Conservation (phyloP, 2,797 vertebrate genomes). For the Neosilurus hyrtlii region DNA sequence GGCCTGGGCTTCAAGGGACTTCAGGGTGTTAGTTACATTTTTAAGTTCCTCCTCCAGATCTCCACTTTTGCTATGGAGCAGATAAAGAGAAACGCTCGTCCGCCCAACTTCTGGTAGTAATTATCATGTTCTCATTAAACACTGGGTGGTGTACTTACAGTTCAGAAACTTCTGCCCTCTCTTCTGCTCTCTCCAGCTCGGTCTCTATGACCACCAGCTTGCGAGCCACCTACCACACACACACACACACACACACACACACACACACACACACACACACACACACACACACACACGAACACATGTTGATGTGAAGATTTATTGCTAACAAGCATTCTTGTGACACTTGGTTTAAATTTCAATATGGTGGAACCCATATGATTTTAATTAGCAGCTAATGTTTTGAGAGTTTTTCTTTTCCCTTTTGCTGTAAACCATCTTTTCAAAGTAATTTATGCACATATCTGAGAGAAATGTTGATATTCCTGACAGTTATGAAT, state of each 20-base stretch:
- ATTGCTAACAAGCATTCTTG: not conserved
- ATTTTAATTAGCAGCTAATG: not conserved
- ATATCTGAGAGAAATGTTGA: constrained; percentile 7
- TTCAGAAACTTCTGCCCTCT: constrained; percentile 91
- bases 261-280: not conserved
- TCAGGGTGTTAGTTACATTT: constrained; percentile 96
- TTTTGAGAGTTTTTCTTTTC: not conserved
- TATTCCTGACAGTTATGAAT: not conserved
- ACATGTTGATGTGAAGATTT: not conserved
- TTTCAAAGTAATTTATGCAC: constrained; percentile 4
- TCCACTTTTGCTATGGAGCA: constrained; percentile 80
- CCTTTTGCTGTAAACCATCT: not conserved
- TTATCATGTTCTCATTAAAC: not conserved
- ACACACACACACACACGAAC: not conserved
- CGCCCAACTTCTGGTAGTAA: not conserved
- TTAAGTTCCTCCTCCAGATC: constrained; percentile 96
- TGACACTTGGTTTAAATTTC: not conserved
- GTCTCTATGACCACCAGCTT: constrained; percentile 94
- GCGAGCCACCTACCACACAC: constrained; percentile 82
- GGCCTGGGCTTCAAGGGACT: constrained; percentile 94
- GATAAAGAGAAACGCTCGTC: not conserved
- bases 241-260: constrained; percentile 5
- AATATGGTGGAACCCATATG: not conserved
- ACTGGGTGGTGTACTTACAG: constrained; percentile 74
- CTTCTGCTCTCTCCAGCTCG: constrained; percentile 93